Conservation (phyloP, 53 echinoderm and acorn worm genomes). For the Pentamera pediparva region DNA sequence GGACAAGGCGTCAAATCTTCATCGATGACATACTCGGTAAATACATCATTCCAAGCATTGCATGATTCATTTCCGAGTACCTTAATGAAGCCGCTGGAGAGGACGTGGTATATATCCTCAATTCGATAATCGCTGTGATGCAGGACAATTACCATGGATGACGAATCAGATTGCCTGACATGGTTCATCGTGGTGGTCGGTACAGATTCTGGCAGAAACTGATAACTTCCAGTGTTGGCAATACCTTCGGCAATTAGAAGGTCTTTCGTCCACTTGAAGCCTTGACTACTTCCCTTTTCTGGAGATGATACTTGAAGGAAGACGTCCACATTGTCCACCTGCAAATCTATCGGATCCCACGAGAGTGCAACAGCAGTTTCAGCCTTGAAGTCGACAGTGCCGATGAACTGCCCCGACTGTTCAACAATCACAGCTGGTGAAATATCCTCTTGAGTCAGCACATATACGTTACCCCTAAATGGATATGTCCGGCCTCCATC, state of each 20-base stretch:
- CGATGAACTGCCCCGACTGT: not conserved
- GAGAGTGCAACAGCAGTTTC: constrained; percentile 12
- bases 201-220: not conserved
- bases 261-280: not conserved
- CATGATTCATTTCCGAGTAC: not conserved
- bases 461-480: constrained; percentile 44
- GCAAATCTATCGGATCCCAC: constrained; percentile 23
- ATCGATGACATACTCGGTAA: not conserved
- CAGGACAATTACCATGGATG: not conserved
- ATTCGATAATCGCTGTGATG: not conserved
- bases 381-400: not conserved
- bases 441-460: constrained; percentile 43
- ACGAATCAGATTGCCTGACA: not conserved
- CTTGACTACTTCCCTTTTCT: not conserved
- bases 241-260: not conserved
- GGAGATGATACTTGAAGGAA: not conserved
- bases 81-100: not conserved
- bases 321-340: not conserved
- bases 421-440: constrained; percentile 17
- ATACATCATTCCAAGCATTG: not conserved
- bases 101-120: not conserved
- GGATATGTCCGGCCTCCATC: constrained; percentile 38
- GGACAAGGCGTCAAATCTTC: constrained; percentile 33
- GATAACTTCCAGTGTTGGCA: not conserved
- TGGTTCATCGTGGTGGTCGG: not conserved